These are phyloP conservation scores for Psilopsiagon aymara DNA, from an alignment of 2,113 vertebrate genomes.

Conservation along the genomic window DNA sequence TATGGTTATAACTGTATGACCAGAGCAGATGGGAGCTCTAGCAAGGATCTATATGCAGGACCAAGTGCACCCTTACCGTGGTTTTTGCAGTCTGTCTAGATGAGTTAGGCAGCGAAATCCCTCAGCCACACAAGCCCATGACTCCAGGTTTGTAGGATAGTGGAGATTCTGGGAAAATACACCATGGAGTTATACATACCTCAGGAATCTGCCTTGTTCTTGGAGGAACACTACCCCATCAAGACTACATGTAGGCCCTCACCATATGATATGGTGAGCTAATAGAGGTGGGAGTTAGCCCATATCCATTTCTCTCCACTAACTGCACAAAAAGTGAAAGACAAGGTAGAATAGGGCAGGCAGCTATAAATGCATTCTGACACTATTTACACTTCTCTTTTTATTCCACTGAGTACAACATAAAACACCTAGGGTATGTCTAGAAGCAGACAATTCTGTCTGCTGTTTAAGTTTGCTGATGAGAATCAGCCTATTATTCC, in stretches of 20 bases:
- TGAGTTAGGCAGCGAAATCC: not conserved
- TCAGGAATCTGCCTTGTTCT: not conserved
- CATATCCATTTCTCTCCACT: not conserved
- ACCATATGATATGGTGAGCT: not conserved
- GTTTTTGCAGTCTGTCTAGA: not conserved
- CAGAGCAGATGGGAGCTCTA: not conserved
- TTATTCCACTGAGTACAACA: not conserved
- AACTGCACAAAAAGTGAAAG: not conserved
- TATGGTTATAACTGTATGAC: not conserved
- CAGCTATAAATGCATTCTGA: not conserved
- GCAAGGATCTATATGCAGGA: not conserved
- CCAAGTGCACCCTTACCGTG: not conserved
- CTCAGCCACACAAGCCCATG: not conserved
- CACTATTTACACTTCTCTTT: not conserved
- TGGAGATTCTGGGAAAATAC: not conserved
- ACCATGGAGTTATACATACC: fast-evolving
- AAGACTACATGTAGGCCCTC: not conserved
- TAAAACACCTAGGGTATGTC: not conserved
- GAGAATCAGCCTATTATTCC: not conserved
- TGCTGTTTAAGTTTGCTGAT: not conserved
- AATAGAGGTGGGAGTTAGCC: not conserved
- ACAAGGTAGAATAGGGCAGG: fast-evolving
- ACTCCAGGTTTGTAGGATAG: not conserved
- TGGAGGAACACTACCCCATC: not conserved
- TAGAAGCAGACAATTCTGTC: not conserved